Conservation (phyloP, 2,888 invertebrate species). For the Apodemia hepburni region DNA sequence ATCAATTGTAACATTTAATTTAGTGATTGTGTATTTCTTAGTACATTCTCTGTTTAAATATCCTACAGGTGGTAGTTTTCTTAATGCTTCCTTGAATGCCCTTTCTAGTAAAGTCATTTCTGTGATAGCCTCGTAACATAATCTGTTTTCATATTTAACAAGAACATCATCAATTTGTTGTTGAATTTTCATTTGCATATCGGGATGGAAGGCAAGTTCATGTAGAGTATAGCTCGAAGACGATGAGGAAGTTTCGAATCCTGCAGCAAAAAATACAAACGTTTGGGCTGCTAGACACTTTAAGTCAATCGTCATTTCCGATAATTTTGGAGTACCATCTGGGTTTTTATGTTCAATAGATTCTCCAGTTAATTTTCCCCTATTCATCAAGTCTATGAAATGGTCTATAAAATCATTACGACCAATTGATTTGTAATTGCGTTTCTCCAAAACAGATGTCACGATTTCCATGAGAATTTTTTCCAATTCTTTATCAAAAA, state of each 20-base stretch:
- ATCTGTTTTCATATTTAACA: constrained; percentile 45
- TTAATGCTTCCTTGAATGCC: constrained; percentile 25
- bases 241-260: constrained; percentile 68
- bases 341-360: constrained; percentile 45
- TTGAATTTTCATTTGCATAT: constrained; percentile 52
- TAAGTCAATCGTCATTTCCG: constrained; percentile 47
- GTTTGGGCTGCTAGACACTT: constrained; percentile 50
- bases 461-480: constrained; percentile 39
- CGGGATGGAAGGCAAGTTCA: constrained; percentile 56
- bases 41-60: constrained; percentile 30
- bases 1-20: constrained; percentile 31
- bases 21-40: constrained; percentile 31
- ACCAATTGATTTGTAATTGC: constrained; percentile 47
- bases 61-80: constrained; percentile 32
- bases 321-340: constrained; percentile 45
- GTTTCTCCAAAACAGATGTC: constrained; percentile 42
- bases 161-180: constrained; percentile 56
- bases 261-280: constrained; percentile 60
- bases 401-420: constrained; percentile 46
- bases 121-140: constrained; percentile 51
- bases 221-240: constrained; percentile 59
- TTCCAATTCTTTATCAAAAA: constrained; percentile 34
- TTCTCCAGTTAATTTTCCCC: constrained; percentile 50
- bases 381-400: constrained; percentile 41
- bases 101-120: constrained; percentile 50